Evolutionary conservation across 2,113 vertebrate species (phyloP).

Genomic region (Spheniscus mendiculus): DNA sequence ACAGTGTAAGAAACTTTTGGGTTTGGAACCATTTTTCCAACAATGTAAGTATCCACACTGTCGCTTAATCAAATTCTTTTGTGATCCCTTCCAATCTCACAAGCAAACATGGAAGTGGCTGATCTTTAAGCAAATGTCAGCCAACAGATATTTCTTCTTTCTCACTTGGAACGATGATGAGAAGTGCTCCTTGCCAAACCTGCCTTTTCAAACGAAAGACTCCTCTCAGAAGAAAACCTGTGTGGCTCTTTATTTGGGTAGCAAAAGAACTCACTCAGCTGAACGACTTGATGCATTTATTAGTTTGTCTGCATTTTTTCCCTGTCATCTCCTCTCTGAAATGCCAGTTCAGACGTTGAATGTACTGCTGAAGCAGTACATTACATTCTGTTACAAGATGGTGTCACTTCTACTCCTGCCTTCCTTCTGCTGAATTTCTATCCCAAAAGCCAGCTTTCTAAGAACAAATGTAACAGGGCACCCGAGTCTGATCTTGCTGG

Average conservation of each 20-base stretch:
- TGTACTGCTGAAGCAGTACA: background rate
- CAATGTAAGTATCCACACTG: background rate
- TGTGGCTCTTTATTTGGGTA: background rate
- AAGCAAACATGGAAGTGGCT: background rate
- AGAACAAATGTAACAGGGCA: background rate
- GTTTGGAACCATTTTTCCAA: background rate
- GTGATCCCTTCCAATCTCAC: background rate
- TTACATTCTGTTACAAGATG: background rate
- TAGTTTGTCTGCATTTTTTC: background rate
- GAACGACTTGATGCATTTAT: background rate
- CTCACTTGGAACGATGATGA: background rate
- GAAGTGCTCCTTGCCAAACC: background rate
- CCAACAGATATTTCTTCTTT: background rate
- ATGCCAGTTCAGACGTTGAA: background rate
- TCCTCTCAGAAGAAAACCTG: background rate
- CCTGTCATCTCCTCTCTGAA: background rate
- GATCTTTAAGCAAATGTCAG: background rate
- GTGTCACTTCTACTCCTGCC: background rate
- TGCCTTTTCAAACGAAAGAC: background rate
- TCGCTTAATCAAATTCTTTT: background rate
- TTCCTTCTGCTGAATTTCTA: background rate
- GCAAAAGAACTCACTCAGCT: background rate
- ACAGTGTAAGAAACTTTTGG: background rate
- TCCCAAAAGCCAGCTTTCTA: background rate
- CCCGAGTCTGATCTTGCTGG: background rate